Evolutionary conservation across 2,888 invertebrate species (phyloP), one percentile per base, ranked within the genome.

Genomic region (Malthinus flaveolus): DNA sequence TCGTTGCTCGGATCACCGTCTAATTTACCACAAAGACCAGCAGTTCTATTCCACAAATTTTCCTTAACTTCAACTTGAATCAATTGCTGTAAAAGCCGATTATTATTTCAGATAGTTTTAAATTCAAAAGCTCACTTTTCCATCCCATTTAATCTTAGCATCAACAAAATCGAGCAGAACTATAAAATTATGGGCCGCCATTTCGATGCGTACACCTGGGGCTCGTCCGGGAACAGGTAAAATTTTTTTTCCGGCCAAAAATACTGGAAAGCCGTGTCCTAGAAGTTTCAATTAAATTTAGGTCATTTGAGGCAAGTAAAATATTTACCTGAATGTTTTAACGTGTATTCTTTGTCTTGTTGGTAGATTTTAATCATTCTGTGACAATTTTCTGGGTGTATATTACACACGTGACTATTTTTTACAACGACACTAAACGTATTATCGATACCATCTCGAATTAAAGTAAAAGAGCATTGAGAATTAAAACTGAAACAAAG

Each of bases 1-100:
- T 95, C 94, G 70, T 92, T 89, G 6, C 78, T 78, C 4, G 80
- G 77, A 68, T 86, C 82, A 0, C 90, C 89, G 74, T 95, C 90
- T 66, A 91, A 78, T 0, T 81, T 82, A 0, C 95, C 95, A 72
- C 95, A 95, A 0, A 95, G 80, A 52, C 95, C 95, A 61, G 86
- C 86, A 0, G 92, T 90, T 68, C 87, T 85, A 70, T 90, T 90
- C 89, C 91, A 93, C 33, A 91, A 75, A 1, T 82, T 81, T 15
- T 88, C 84, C 1, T 85, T 81, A 0, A 87, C 87, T 72, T 88
- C 87, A 0, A 92, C 79, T 61, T 87, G 81, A 4, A 93, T 79
- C 59, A 87, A 75, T 71, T 87, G 84, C 84, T 88, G 76, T 32
- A 71, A 67, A 66, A 56, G 31, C 39, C 54, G 0, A 48, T 12